Percentiles rank a stretch among this genome's conserved stretches.
Conservation (phyloP, 2,888 invertebrate genomes). For the Chloromyia formosa region DNA sequence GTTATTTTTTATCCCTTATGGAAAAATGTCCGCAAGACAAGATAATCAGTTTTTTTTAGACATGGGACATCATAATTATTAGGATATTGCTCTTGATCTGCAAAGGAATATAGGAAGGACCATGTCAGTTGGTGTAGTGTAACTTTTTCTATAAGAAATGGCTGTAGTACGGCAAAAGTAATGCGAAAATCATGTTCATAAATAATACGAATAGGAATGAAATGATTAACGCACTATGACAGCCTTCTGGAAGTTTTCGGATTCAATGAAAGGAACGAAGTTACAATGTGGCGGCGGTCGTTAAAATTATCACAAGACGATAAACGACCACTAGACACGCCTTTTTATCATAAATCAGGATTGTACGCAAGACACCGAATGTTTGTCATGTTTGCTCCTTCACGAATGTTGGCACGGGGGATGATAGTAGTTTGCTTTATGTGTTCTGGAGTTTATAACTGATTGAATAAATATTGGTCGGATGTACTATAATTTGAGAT, state of each 20-base stretch:
- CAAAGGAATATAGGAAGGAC: background rate
- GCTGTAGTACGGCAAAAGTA: background rate
- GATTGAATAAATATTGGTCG: too few species aligned
- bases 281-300: constrained; percentile 3
- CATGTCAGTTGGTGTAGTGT: too few species aligned
- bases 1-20: background rate
- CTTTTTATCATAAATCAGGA: constrained; percentile 42
- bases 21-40: background rate
- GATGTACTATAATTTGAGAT: too few species aligned
- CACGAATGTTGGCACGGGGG: too few species aligned
- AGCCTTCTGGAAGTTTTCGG: constrained; percentile 7
- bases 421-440: too few species aligned
- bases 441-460: too few species aligned
- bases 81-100: background rate
- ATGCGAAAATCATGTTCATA: constrained; percentile 28
- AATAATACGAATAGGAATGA: constrained; percentile 24
- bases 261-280: background rate
- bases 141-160: background rate
- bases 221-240: constrained; percentile 1
- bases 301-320: constrained; percentile 30
- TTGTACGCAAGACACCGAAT: background rate
- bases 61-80: constrained; percentile 35
- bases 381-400: too few species aligned
- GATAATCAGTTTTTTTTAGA: background rate
- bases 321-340: constrained; percentile 43